A percentile compares a stretch with the other conserved stretches of the same genome.
Conservation (phyloP, 2,113 vertebrate genomes). For the Aegotheles bennettii region DNA sequence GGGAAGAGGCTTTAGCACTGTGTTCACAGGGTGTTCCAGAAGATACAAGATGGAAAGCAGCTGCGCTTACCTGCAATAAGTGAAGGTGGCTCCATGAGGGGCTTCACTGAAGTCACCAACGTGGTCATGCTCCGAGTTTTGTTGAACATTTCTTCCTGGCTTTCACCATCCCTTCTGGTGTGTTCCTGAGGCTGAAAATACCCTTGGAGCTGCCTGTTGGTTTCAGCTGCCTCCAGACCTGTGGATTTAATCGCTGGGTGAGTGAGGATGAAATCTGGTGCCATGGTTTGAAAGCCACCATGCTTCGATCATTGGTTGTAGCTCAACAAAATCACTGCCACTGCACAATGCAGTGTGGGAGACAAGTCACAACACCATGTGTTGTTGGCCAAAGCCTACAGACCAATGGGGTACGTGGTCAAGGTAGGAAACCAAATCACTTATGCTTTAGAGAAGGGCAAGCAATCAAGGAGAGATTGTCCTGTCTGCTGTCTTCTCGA, state of each 20-base stretch:
- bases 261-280: neutral
- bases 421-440: neutral
- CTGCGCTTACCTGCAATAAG: neutral
- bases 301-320: neutral
- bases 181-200: neutral
- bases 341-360: neutral
- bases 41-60: neutral
- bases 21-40: neutral
- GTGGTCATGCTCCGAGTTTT: neutral
- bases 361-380: neutral
- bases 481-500: neutral
- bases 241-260: constrained; percentile 41
- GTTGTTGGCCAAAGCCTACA: neutral
- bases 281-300: neutral
- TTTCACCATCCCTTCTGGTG: neutral
- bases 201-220: neutral
- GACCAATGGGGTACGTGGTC: no score
- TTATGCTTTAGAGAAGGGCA: neutral
- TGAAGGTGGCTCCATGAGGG: neutral
- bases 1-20: neutral
- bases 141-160: neutral
- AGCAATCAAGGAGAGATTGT: neutral
- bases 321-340: neutral
- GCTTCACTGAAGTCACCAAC: rapidly evolving
- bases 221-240: constrained; percentile 59